A percentile compares a stretch with the other conserved stretches of the same genome.
These are phyloP conservation scores for Ashinkailepas kermadecensis DNA, from an alignment of 2,888 invertebrate species.

Conservation along the genomic window DNA sequence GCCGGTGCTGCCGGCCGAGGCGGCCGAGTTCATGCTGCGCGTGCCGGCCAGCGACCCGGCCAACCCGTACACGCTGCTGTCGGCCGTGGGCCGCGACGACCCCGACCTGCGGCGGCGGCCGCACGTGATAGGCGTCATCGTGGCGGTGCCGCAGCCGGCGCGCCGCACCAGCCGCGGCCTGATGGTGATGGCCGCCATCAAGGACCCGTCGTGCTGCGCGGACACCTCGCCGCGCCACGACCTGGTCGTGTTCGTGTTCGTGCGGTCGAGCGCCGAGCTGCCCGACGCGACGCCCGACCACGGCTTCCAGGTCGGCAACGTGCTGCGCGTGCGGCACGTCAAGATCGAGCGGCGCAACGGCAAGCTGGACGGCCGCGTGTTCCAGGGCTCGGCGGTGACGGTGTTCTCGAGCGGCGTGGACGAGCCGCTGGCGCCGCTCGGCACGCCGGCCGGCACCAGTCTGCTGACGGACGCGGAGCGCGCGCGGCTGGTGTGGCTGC, in stretches of 20 bases:
- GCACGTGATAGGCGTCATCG: neutral
- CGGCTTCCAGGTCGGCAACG: neutral
- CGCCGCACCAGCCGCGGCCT: neutral
- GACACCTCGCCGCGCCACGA: neutral
- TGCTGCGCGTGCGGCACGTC: neutral
- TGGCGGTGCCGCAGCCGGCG: neutral
- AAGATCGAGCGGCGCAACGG: neutral
- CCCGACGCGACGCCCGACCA: neutral
- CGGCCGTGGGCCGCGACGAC: neutral
- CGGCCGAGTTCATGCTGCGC: neutral
- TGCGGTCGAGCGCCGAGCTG: neutral
- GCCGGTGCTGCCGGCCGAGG: neutral
- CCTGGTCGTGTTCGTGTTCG: neutral
- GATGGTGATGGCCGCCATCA: neutral
- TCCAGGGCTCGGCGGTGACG: neutral
- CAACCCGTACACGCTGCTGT: neutral
- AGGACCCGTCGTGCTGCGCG: conserved; percentile 8
- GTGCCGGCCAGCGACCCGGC: neutral
- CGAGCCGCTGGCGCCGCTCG: neutral
- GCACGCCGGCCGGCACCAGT: neutral
- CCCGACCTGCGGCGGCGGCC: neutral
- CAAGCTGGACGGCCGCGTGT: conserved; percentile 16
- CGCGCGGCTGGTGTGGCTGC: neutral
- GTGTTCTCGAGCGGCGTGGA: neutral
- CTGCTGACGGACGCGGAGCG: neutral